Evolutionary conservation across 2,113 vertebrate genomes (phyloP).

Genomic region (Boulengeromyrus knoepffleri): DNA sequence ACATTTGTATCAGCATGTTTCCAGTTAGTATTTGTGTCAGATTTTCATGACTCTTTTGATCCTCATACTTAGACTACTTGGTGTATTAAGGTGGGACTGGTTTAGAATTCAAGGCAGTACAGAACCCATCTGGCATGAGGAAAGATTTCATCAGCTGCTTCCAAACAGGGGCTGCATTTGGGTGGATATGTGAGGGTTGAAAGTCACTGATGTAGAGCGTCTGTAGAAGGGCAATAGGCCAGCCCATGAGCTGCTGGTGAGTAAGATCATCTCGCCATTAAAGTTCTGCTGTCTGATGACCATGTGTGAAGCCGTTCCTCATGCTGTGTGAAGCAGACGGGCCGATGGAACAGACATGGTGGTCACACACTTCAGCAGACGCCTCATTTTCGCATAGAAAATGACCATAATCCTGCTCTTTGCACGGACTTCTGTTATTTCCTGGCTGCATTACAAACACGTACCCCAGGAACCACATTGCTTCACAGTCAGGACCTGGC

Average conservation of each 20-base stretch:
- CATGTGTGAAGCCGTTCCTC: background rate
- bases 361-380: background rate
- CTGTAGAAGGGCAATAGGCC: background rate
- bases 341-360: background rate
- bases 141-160: background rate
- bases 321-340: background rate
- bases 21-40: background rate
- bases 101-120: background rate
- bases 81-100: background rate
- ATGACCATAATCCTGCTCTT: background rate
- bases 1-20: background rate
- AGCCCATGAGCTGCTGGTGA: background rate
- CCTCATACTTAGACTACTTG: background rate
- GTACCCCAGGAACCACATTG: background rate
- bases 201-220: background rate
- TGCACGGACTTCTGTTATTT: background rate
- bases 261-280: background rate
- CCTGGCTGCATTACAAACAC: background rate
- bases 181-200: background rate
- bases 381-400: background rate
- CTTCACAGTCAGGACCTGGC: background rate
- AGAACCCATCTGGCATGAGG: background rate
- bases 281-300: background rate
- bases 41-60: background rate
- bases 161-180: background rate